phyloP scores from a whole-genome alignment of 2,888 invertebrate genomes.

The Tanytarsus gracilentus region DNA sequence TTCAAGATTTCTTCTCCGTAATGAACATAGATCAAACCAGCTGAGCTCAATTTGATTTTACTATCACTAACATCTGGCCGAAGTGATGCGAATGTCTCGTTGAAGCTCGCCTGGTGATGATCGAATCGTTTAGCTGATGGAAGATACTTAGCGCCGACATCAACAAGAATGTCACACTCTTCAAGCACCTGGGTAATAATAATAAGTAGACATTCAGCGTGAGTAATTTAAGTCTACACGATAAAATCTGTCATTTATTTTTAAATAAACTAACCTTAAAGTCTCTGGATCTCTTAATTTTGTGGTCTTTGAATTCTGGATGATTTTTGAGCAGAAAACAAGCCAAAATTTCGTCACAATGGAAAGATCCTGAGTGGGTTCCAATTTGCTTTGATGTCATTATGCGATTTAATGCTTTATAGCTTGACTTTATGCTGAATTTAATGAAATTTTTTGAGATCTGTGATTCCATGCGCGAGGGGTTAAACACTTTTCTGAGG shows the following conservation, averaged over 20 bases:
- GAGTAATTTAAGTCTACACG: too few species aligned
- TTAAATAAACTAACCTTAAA: too few species aligned
- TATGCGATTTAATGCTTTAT: too few species aligned
- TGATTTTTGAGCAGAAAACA: slow-evolving; percentile 74
- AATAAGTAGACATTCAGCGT: too few species aligned
- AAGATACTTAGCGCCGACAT: slow-evolving; percentile 84
- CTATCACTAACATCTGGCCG: slow-evolving; percentile 52
- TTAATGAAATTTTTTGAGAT: too few species aligned
- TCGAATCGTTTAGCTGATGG: slow-evolving; percentile 71
- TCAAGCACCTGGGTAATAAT: too few species aligned
- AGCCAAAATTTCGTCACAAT: slow-evolving; percentile 92
- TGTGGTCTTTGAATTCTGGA: slow-evolving; percentile 69
- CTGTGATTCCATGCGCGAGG: too few species aligned
- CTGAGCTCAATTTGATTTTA: slow-evolving; percentile 80
- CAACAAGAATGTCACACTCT: slow-evolving; percentile 86
- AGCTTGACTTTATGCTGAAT: too few species aligned
- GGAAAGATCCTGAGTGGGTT: slow-evolving; percentile 54
- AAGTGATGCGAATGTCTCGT: slow-evolving; percentile 56
- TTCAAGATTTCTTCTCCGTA: slow-evolving; percentile 75
- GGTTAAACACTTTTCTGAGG: too few species aligned
- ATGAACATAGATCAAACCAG: slow-evolving; percentile 84
- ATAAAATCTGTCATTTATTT: too few species aligned
- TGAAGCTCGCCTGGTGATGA: slow-evolving; percentile 83
- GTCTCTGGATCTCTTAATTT: slow-evolving; percentile 63
- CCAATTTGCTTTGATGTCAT: too few species aligned